Evolutionary conservation across 2,797 vertebrate genomes (phyloP).

Genomic region (Rallus crepitans): DNA sequence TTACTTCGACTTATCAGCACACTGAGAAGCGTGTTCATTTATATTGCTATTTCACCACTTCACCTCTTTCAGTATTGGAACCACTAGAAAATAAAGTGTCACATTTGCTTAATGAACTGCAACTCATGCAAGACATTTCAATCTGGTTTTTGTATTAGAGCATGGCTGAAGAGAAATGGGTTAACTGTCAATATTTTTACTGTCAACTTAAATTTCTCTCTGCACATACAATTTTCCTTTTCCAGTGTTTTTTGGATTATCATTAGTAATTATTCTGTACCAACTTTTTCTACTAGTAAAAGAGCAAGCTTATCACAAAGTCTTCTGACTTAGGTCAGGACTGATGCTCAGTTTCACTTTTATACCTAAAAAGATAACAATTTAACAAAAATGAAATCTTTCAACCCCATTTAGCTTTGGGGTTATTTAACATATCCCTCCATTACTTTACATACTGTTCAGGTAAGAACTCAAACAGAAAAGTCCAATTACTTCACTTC

Average conservation of each 20-base stretch:
- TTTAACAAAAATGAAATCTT: not conserved
- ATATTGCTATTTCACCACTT: slow-evolving; percentile 60
- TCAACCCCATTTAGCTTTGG: not conserved
- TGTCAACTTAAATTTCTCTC: slow-evolving; percentile 73
- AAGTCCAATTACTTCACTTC: not conserved
- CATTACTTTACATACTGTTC: not conserved
- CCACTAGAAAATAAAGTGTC: slow-evolving; percentile 76
- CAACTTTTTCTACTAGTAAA: slow-evolving; percentile 8
- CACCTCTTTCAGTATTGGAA: slow-evolving; percentile 60
- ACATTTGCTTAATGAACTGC: slow-evolving; percentile 78
- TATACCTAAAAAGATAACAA: not conserved
- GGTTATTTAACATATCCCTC: not conserved
- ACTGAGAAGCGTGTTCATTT: slow-evolving; percentile 56
- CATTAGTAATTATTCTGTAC: slow-evolving; percentile 46
- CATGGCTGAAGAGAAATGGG: slow-evolving; percentile 67
- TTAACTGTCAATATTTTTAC: slow-evolving; percentile 77
- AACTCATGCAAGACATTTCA: slow-evolving; percentile 76
- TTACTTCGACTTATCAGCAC: not conserved
- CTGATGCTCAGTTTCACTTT: not conserved
- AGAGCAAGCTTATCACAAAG: not conserved
- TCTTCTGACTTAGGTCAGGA: not conserved
- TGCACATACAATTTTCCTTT: slow-evolving; percentile 8
- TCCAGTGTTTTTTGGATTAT: slow-evolving; percentile 45
- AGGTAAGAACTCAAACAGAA: not conserved
- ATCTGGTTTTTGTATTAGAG: slow-evolving; percentile 65